Conservation (phyloP, 2,113 vertebrate species). For the Pteropus alecto region DNA sequence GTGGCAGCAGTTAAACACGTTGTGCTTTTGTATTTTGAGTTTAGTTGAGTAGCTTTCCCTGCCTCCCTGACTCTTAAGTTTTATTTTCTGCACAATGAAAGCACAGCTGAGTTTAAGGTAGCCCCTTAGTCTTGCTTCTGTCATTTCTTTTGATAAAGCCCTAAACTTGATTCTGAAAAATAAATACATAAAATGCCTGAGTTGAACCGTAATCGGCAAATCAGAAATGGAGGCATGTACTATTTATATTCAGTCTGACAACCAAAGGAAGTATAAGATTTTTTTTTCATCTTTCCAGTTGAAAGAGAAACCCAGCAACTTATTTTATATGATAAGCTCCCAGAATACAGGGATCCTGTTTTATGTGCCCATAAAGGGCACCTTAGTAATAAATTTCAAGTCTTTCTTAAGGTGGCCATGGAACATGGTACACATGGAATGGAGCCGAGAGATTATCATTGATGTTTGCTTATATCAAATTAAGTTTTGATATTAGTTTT, state of each 20-base stretch:
- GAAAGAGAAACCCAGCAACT: neutral
- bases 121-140: neutral
- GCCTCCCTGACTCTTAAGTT: rapidly evolving
- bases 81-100: neutral
- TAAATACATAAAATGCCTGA: neutral
- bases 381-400: neutral
- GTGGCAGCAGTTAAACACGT: neutral
- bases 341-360: neutral
- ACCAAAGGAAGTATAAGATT: neutral
- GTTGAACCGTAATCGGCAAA: neutral
- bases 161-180: conserved; percentile 30
- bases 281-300: conserved; percentile 22
- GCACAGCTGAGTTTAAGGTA: neutral
- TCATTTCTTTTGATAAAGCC: neutral
- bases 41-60: neutral
- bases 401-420: neutral
- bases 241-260: neutral
- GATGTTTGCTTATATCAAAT: neutral
- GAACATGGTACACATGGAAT: neutral
- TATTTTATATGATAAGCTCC: neutral
- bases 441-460: neutral
- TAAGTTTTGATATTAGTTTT: neutral
- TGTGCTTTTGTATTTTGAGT: neutral
- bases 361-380: neutral
- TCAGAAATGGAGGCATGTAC: neutral